Base-by-base conservation (phyloP, 2,797 vertebrate species). In the Saxicola maurus region DNA sequence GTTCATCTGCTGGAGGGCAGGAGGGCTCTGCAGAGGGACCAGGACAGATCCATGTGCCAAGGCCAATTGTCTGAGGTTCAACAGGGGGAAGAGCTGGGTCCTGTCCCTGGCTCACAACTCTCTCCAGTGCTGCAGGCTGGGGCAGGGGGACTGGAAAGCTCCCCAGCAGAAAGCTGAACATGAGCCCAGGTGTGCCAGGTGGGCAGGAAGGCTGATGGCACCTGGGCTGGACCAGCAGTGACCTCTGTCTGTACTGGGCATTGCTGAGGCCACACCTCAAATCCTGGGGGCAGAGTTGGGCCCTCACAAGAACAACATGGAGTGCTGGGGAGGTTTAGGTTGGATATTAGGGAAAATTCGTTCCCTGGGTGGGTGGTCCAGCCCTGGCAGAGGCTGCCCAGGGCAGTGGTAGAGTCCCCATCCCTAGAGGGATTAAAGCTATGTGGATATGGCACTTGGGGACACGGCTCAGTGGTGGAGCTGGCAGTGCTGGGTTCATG, bases 181-280 rank as follows among this genome's bases (percentile, higher is more conserved):
- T 0, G 1, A 55, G 7, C 53, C n/a, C 23, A 23, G 17, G 17
- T 11, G 10, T 5, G 7, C 8, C 33, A 21, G 18, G 25, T 8
- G 11, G 6, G 9, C 10, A 9, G 13, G 9, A n/a, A 56, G 23
- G 51, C 31, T 2, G 4, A 9, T 35, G 45, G 55, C 31, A n/a
- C 6, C 55, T 12, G 31, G 38, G 21, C 37, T 43, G n/a, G 24
- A 0, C 2, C 53, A 67, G 64, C 61, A 40, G 33, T 6, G 46
- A 64, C 13, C 10, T 8, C 3, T 6, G 15, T 11, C 45, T 27
- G 52, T 52, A 55, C 71, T 52, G 61, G 71, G 61, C 27, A 31
- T 53, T 45, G 45, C 46, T 40, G 46, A 40, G 30, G 40, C 20
- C 48, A 53, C 64, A 35, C 9, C 48, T n/a, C 48, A 10, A 1